A percentile compares a stretch with the other conserved stretches of the same genome.
Evolutionary conservation across 2,888 invertebrate species (phyloP).

Genomic region (Dione vanillae): DNA sequence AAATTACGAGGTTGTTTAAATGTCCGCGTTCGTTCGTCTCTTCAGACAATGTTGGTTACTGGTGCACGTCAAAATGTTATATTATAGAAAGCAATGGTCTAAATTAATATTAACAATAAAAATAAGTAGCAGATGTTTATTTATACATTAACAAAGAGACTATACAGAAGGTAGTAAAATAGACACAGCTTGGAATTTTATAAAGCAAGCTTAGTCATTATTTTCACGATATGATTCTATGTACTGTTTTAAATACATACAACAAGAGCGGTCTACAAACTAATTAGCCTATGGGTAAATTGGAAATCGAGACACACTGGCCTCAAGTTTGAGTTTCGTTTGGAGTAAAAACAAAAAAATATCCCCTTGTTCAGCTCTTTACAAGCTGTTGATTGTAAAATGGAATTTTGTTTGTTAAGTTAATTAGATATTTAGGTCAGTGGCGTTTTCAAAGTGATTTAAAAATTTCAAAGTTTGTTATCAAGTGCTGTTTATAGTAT

Average conservation of each 20-base stretch:
- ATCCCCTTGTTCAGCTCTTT: background rate
- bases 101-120: too few relatives aligned
- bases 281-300: background rate
- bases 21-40: conserved; percentile 5
- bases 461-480: conserved; percentile 24
- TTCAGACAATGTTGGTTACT: background rate
- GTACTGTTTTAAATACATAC: too few relatives aligned
- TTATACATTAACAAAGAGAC: too few relatives aligned
- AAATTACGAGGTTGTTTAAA: conserved; percentile 23
- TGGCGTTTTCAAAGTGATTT: conserved; percentile 6
- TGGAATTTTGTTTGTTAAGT: background rate
- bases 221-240: too few relatives aligned
- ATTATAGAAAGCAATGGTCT: background rate
- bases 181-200: too few relatives aligned
- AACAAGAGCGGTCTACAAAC: too few relatives aligned
- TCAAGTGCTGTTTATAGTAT: conserved; percentile 30
- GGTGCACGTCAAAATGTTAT: conserved; percentile 3
- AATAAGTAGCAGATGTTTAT: too few relatives aligned
- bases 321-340: too few relatives aligned
- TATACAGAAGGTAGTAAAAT: too few relatives aligned
- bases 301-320: too few relatives aligned
- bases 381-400: background rate
- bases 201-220: too few relatives aligned
- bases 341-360: background rate
- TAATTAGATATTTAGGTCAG: background rate